A percentile compares a stretch with the other conserved stretches of the same genome.
These are phyloP conservation scores for Microchrysa polita DNA, from an alignment of 2,888 invertebrate genomes.

Conservation along the genomic window DNA sequence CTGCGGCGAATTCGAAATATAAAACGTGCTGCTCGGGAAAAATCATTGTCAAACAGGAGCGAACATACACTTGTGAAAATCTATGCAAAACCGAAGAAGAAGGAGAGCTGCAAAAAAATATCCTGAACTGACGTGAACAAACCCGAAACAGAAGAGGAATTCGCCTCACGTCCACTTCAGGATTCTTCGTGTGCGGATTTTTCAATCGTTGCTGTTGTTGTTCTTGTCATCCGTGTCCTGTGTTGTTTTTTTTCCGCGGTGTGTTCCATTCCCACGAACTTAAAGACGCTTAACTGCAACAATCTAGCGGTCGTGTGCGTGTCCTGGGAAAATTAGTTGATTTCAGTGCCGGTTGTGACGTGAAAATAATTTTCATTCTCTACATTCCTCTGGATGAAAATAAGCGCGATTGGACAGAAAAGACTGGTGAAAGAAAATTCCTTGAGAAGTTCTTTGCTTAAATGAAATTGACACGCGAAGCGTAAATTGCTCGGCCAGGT, in stretches of 20 bases:
- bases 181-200: neutral
- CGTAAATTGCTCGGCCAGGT: slow-evolving; percentile 1
- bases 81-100: neutral
- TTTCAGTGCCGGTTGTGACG: slow-evolving; percentile 20
- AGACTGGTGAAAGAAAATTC: slow-evolving; percentile 17
- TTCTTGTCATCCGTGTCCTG: too few relatives aligned
- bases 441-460: slow-evolving; percentile 8
- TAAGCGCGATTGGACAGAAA: too few relatives aligned
- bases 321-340: slow-evolving; percentile 21
- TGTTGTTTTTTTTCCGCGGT: too few relatives aligned
- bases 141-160: neutral
- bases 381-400: too few relatives aligned
- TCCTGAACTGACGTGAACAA: neutral
- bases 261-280: slow-evolving; percentile 5
- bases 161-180: neutral
- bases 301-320: neutral
- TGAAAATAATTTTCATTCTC: slow-evolving; percentile 13
- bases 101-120: neutral
- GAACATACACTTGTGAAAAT: neutral
- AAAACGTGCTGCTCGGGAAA: neutral
- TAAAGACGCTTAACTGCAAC: slow-evolving; percentile 15
- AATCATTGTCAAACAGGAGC: slow-evolving; percentile 6
- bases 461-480: slow-evolving; percentile 25
- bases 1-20: slow-evolving; percentile 27
- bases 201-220: neutral